phyloP scores from a whole-genome alignment of 2,888 invertebrate species.

The Ectemnius continuus region DNA sequence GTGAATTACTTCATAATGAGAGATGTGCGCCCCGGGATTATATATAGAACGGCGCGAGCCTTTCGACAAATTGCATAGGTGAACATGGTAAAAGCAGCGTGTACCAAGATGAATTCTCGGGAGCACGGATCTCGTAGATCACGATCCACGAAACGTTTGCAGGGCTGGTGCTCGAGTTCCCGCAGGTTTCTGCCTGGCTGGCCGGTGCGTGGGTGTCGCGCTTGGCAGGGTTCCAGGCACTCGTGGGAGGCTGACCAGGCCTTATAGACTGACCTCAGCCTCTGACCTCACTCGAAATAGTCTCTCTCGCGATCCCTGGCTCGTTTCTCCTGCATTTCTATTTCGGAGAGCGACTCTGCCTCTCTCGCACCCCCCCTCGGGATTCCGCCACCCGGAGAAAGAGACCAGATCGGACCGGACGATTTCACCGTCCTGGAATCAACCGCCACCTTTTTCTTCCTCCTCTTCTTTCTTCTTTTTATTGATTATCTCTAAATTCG shows the following conservation, averaged over 20 bases:
- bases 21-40: conserved; percentile 37
- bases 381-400: conserved; percentile 21
- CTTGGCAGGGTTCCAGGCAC: conserved; percentile 73
- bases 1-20: conserved; percentile 50
- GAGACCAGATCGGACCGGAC: conserved; percentile 21
- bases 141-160: conserved; percentile 49
- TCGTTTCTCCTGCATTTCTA: conserved; percentile 64
- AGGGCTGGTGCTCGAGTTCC: conserved; percentile 54
- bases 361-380: conserved; percentile 51
- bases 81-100: conserved; percentile 35
- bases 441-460: neutral
- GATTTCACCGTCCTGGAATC: conserved; percentile 49
- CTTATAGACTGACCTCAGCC: conserved; percentile 77
- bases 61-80: conserved; percentile 50
- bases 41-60: conserved; percentile 45
- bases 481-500: conserved; percentile 16
- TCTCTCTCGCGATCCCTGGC: conserved; percentile 56
- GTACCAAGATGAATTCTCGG: conserved; percentile 50
- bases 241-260: conserved; percentile 77
- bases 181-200: conserved; percentile 56
- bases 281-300: conserved; percentile 78
- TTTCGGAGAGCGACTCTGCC: conserved; percentile 59
- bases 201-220: conserved; percentile 61
- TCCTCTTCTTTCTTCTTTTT: neutral
- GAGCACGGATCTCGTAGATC: conserved; percentile 53